A percentile compares a stretch with the other conserved stretches of the same genome.
Conservation (phyloP, 2,888 invertebrate genomes). For the Norana najaformis region DNA sequence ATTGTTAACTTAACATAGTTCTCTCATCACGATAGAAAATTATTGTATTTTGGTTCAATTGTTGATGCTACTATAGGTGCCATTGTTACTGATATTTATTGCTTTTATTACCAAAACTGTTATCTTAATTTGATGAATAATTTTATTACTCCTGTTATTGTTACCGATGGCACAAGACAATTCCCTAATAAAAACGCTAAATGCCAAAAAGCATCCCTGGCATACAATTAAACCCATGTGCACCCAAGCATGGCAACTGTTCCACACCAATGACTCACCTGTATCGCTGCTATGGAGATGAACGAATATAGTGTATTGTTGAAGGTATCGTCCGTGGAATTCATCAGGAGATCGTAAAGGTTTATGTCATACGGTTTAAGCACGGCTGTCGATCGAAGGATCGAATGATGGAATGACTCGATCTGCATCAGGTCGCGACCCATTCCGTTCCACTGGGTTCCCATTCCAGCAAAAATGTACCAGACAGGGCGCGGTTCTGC, state of each 20-base stretch:
- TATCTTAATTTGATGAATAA: no score
- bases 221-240: background rate
- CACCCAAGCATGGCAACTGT: background rate
- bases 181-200: background rate
- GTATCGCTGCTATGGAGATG: conserved; percentile 90
- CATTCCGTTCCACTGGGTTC: conserved; percentile 97
- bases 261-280: conserved; percentile 66
- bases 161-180: background rate
- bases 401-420: conserved; percentile 78
- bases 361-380: conserved; percentile 80
- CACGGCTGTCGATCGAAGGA: conserved; percentile 76
- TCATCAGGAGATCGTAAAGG: conserved; percentile 78
- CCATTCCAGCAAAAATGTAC: conserved; percentile 95
- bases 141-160: background rate
- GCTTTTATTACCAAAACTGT: no score
- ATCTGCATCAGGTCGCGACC: conserved; percentile 81
- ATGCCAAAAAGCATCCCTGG: no score
- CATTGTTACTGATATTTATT: background rate
- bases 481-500: conserved; percentile 80
- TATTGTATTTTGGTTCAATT: no score
- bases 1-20: no score
- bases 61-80: no score
- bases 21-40: no score
- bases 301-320: conserved; percentile 87
- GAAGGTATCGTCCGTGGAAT: conserved; percentile 76